Evolutionary conservation across 1,140 invertebrate genomes (phyloP).

Genomic region (Megathymus violae): DNA sequence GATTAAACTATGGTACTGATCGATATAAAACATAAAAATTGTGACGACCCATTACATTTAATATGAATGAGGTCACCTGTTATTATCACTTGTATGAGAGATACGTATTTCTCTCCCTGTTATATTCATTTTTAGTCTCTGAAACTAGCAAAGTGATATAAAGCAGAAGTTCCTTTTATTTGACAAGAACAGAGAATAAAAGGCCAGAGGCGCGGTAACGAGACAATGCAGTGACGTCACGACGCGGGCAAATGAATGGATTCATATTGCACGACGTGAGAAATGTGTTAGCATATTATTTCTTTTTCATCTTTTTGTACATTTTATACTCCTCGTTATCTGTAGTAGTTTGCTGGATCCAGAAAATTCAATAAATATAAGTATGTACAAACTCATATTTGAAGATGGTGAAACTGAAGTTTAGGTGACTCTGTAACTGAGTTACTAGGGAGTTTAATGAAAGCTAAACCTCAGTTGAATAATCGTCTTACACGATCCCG

Average conservation of each 20-base stretch:
- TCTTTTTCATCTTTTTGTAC: background rate
- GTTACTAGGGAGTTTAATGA: no score
- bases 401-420: no score
- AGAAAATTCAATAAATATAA: no score
- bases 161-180: background rate
- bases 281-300: slow-evolving; percentile 1
- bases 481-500: no score
- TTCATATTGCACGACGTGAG: background rate
- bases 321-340: background rate
- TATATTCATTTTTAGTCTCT: background rate
- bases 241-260: background rate
- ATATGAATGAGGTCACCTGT: background rate
- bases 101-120: background rate
- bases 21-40: no score
- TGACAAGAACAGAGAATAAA: slow-evolving; percentile 5
- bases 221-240: slow-evolving; percentile 11
- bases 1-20: no score
- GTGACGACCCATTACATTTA: no score
- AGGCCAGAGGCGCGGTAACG: slow-evolving; percentile 5
- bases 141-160: background rate
- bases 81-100: background rate
- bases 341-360: no score
- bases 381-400: no score
- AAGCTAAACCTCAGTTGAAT: no score
- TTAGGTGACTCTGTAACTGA: no score